Percentiles rank a stretch among this genome's conserved stretches.
Conservation (phyloP, 2,888 invertebrate genomes). For the Pogonocherus hispidulus region DNA sequence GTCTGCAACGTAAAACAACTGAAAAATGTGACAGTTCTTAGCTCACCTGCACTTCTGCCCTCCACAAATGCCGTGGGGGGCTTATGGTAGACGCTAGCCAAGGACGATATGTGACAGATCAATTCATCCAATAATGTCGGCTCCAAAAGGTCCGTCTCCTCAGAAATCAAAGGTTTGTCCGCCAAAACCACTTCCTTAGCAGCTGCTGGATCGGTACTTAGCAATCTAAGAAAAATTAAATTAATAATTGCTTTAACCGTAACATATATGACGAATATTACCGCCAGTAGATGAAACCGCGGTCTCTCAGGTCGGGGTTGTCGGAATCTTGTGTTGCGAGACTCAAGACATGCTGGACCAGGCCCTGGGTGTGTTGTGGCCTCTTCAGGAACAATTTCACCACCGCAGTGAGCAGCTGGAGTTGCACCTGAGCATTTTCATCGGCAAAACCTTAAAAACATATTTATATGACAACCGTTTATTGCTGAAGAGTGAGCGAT, state of each 20-base stretch:
- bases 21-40: too few relatives aligned
- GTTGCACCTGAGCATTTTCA: constrained; percentile 73
- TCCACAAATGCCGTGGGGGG: constrained; percentile 99
- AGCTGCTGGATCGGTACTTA: constrained; percentile 99
- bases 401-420: constrained; percentile 97
- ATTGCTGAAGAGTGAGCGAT: too few relatives aligned
- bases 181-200: constrained; percentile 99
- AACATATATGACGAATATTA: constrained; percentile 25
- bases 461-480: background rate
- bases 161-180: constrained; percentile 98
- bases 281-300: constrained; percentile 99
- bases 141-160: constrained; percentile 98
- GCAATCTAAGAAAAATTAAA: constrained; percentile 70
- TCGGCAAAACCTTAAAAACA: constrained; percentile 60
- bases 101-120: constrained; percentile 97
- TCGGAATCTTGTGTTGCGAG: constrained; percentile 94
- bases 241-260: too few relatives aligned
- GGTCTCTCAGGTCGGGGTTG: constrained; percentile 97
- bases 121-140: constrained; percentile 97
- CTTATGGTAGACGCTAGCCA: constrained; percentile 98
- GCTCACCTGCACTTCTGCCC: constrained; percentile 73
- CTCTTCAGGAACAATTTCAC: constrained; percentile 98
- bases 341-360: constrained; percentile 96
- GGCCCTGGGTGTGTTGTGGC: constrained; percentile 97
- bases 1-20: too few relatives aligned